A percentile compares a stretch with the other conserved stretches of the same genome.
Evolutionary conservation across 2,113 vertebrate genomes (phyloP).

Genomic region (Hippocampus barbouri): DNA sequence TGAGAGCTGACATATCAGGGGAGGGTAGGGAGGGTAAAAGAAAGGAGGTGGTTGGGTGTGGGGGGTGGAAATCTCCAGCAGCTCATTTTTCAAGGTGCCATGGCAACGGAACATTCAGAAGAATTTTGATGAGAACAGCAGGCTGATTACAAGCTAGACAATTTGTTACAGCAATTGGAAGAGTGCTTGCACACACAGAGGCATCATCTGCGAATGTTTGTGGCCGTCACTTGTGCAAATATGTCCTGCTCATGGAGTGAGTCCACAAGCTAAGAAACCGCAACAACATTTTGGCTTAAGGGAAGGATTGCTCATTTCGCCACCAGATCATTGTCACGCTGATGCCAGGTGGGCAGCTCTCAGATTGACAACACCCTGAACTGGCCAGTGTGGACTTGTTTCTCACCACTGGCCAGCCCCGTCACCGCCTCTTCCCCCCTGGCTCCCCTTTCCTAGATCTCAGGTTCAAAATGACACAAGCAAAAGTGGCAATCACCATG

Average conservation of each 20-base stretch:
- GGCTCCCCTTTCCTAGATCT: neutral
- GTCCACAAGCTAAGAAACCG: slow-evolving; percentile 7
- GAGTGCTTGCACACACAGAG: slow-evolving; percentile 58
- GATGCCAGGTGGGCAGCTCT: slow-evolving; percentile 28
- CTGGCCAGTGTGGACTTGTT: slow-evolving; percentile 12
- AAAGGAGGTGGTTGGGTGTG: too few relatives aligned
- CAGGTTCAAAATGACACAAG: slow-evolving; percentile 50
- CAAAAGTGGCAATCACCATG: slow-evolving; percentile 56
- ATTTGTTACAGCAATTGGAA: slow-evolving; percentile 67
- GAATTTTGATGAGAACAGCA: slow-evolving; percentile 75
- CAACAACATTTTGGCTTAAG: slow-evolving; percentile 15
- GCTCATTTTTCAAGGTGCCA: slow-evolving; percentile 74
- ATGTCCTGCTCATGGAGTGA: slow-evolving; percentile 23
- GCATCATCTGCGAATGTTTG: slow-evolving; percentile 26
- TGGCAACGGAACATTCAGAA: slow-evolving; percentile 75
- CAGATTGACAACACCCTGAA: slow-evolving; percentile 26
- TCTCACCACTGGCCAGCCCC: neutral
- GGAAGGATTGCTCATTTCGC: slow-evolving; percentile 22
- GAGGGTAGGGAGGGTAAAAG: neutral
- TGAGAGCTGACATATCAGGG: slow-evolving; percentile 55
- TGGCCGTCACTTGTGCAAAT: slow-evolving; percentile 32
- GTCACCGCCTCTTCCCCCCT: neutral
- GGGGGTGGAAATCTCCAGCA: slow-evolving; percentile 39
- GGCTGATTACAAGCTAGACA: slow-evolving; percentile 69
- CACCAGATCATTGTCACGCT: slow-evolving; percentile 26